Conservation (phyloP, 1,140 invertebrate genomes). For the Neotoxoptera formosana region DNA sequence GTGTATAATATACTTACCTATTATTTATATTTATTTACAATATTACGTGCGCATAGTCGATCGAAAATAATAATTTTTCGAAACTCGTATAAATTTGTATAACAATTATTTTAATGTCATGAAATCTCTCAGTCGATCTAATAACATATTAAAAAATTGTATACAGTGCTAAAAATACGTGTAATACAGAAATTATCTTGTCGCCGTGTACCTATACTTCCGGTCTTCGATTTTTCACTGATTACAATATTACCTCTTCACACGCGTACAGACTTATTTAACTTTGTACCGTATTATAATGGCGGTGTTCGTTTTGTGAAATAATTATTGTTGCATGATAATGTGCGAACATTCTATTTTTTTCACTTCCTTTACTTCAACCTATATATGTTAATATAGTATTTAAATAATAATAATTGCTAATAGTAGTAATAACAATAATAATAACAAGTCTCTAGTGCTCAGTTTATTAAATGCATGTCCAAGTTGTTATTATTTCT, state of each 20-base stretch:
- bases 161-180: background rate
- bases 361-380: background rate
- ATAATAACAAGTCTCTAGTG: background rate
- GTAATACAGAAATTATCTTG: background rate
- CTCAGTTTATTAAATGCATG: background rate
- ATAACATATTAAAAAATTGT: background rate
- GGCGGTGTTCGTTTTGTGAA: constrained; percentile 1
- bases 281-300: constrained; percentile 24
- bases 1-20: background rate
- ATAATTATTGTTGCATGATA: constrained; percentile 40
- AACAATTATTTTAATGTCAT: background rate
- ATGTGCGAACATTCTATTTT: constrained; percentile 8
- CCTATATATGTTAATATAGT: background rate
- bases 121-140: background rate
- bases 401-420: background rate
- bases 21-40: background rate
- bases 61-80: background rate
- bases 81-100: background rate
- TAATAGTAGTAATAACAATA: constrained; percentile 1
- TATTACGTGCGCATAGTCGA: background rate
- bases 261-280: background rate
- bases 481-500: background rate
- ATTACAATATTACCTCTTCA: background rate
- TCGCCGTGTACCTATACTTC: background rate
- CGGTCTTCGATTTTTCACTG: constrained; percentile 23